phyloP scores from a whole-genome alignment of 2,888 invertebrate genomes.

The Nephrotoma guestfalica region DNA sequence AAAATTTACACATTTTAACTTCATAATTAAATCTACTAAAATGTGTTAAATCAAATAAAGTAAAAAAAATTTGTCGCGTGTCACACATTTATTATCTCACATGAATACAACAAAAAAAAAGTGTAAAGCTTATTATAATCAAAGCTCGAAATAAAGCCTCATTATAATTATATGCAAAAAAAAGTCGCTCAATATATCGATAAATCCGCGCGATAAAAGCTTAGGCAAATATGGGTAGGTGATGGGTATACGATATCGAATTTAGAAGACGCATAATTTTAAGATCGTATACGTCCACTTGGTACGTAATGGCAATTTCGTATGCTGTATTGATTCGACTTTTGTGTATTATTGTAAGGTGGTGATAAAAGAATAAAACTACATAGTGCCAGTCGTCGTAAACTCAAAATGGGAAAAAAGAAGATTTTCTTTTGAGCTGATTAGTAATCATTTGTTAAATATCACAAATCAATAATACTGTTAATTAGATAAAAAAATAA shows the following conservation, averaged over 20 bases:
- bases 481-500: not conserved
- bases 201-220: not conserved
- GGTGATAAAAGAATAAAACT: not conserved
- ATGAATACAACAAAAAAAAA: not conserved
- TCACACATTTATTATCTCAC: not conserved
- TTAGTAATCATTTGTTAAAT: not conserved
- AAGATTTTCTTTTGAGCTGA: not conserved
- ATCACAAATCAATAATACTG: not conserved
- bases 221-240: not conserved
- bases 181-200: not conserved
- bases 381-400: not conserved
- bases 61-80: not conserved
- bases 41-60: not conserved
- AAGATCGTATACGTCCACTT: not conserved
- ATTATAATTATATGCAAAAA: not conserved
- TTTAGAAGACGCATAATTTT: not conserved
- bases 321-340: not conserved
- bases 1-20: not conserved
- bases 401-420: not conserved
- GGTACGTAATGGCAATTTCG: not conserved
- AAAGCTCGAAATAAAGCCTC: not conserved
- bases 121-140: not conserved
- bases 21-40: not conserved
- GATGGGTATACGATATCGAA: not conserved
- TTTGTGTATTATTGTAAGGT: not conserved